Base-by-base conservation (phyloP, 2,888 invertebrate species). In the Conus canariensis region DNA sequence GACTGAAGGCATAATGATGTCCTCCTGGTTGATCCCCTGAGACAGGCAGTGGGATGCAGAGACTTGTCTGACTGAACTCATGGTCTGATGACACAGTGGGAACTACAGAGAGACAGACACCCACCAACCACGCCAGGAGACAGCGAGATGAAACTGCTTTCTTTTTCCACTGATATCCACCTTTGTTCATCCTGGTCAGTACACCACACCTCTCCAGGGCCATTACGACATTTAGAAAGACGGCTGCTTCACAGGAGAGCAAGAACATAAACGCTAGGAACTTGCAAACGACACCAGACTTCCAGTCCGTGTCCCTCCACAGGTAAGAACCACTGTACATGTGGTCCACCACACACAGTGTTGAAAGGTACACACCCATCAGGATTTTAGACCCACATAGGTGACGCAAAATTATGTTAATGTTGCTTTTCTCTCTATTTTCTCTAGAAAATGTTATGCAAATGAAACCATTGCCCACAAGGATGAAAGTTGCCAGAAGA, bases 241-340 rank as follows among this genome's bases (percentile, higher is more conserved):
- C 87, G 9, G 87, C 25, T 45, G 70, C 56, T n/a, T 87, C 97
- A 90, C 70, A 56, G 90, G 97, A 97, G 45, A 94, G 59, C 45
- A 67, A 12, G n/a, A 87, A 87, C 10, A 87, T 60, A 22, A 87
- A 30, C 4, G 60, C 45, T 6, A 22, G 2, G 5, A 70, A 7
- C 25, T 16, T 67, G n/a, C 87, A 87, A 10, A 9, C 8, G 10
- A 25, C 22, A n/a, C 87, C n/a, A 16, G 19, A 56, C n/a, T 70
- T 87, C 87, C 70, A 87, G 2, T 25, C 45, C 8, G 25, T 60
- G 87, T 70, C 87, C 19, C 19, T 19, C 70, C 70, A 70, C 45
- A 87, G 19, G 56, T 67, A 87, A 8, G 30, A 25, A 16, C 87
- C 87, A 10, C 67, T 30, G 70, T 45, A 87, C 19, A 87, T 19